Evolutionary conservation across 1,140 invertebrate genomes (phyloP).

Genomic region (Drosophila sucinea): DNA sequence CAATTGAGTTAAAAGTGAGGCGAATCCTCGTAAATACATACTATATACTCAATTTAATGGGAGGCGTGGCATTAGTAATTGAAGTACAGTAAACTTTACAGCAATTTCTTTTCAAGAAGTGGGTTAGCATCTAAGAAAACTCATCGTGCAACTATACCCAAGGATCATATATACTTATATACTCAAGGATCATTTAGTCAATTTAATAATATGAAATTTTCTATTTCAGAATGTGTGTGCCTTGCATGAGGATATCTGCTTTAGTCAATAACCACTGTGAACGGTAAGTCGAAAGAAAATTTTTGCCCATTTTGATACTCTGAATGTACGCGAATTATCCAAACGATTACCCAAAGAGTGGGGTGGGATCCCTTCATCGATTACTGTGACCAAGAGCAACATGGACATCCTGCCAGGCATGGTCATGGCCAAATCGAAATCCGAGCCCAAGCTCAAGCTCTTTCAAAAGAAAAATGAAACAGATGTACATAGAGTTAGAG

Average conservation of each 20-base stretch:
- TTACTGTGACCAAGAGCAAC: slow-evolving; percentile 20
- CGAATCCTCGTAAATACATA: slow-evolving; percentile 7
- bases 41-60: slow-evolving; percentile 55
- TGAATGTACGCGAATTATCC: slow-evolving; percentile 61
- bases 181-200: too few species aligned
- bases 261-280: slow-evolving; percentile 3
- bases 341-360: slow-evolving; percentile 62
- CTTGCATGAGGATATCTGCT: too few species aligned
- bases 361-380: slow-evolving; percentile 15
- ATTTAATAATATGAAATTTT: too few species aligned
- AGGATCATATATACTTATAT: too few species aligned
- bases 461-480: slow-evolving; percentile 58
- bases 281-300: slow-evolving; percentile 27
- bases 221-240: too few species aligned
- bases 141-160: too few species aligned
- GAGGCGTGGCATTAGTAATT: slow-evolving; percentile 47
- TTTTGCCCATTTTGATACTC: slow-evolving; percentile 38
- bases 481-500: slow-evolving; percentile 52
- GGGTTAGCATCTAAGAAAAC: neutral
- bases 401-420: slow-evolving; percentile 36
- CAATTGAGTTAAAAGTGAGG: slow-evolving; percentile 73
- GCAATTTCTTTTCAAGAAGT: neutral
- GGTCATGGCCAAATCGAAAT: slow-evolving; percentile 42
- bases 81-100: slow-evolving; percentile 24
- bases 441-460: neutral